Evolutionary conservation across 2,888 invertebrate species (phyloP).

Genomic region (Pandemis cinnamomeana): DNA sequence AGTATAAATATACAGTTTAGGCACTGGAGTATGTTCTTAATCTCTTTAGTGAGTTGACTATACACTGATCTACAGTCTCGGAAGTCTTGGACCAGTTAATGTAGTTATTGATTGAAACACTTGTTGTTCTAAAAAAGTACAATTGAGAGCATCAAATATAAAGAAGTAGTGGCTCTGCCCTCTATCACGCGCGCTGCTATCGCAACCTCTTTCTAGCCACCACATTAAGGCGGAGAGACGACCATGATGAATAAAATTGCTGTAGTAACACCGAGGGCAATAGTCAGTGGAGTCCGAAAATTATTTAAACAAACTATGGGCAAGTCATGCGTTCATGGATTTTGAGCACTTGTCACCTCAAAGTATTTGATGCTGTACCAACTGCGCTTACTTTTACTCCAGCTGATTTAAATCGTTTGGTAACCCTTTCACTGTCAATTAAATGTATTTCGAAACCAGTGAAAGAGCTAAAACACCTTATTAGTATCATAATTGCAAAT

Average conservation of each 20-base stretch:
- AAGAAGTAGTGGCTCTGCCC: background rate
- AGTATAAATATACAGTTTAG: conserved; percentile 40
- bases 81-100: conserved; percentile 14
- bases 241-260: background rate
- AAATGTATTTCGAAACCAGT: background rate
- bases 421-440: background rate
- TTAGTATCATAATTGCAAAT: conserved; percentile 33
- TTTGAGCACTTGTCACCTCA: background rate
- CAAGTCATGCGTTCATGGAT: background rate
- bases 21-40: conserved; percentile 42
- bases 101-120: background rate
- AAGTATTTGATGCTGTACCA: background rate
- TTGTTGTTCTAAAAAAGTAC: background rate
- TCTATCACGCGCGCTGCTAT: background rate
- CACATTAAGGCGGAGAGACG: background rate
- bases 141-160: background rate
- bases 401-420: conserved; percentile 10
- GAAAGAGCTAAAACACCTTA: conserved; percentile 17
- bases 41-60: conserved; percentile 35
- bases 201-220: background rate
- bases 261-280: background rate
- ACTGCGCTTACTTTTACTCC: conserved; percentile 6
- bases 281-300: background rate
- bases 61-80: conserved; percentile 24
- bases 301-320: background rate